phyloP scores from a whole-genome alignment of 2,797 vertebrate genomes.

The Crypturellus tataupa region DNA sequence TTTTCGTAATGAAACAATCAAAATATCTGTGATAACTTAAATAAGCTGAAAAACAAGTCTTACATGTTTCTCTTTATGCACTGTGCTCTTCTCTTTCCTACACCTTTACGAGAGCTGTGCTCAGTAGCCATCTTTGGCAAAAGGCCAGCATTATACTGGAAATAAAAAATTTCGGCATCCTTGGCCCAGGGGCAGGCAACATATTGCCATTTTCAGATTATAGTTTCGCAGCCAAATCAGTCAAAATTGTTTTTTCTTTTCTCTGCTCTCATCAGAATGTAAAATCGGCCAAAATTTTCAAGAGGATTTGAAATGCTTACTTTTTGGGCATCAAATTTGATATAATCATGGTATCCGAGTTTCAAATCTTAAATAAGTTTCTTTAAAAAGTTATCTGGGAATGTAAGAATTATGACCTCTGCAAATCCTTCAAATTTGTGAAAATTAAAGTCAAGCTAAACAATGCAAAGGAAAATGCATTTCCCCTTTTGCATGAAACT shows the following conservation, averaged over 20 bases:
- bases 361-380: not conserved
- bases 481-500: not conserved
- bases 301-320: not conserved
- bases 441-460: constrained; percentile 16
- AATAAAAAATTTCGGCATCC: not conserved
- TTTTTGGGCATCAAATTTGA: not conserved
- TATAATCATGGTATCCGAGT: not conserved
- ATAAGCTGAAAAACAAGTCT: not conserved
- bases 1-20: not conserved
- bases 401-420: not conserved
- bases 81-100: not conserved
- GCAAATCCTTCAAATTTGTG: not conserved
- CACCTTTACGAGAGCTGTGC: not conserved
- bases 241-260: not conserved
- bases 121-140: not conserved
- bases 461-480: not conserved
- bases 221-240: not conserved
- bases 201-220: not conserved
- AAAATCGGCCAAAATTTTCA: not conserved
- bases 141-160: not conserved
- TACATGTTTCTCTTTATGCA: not conserved
- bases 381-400: not conserved
- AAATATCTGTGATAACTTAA: not conserved
- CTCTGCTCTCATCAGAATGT: not conserved
- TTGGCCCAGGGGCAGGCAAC: not conserved